These are phyloP conservation scores for Apeltes quadracus DNA, from an alignment of 2,113 vertebrate genomes.

Conservation along the genomic window DNA sequence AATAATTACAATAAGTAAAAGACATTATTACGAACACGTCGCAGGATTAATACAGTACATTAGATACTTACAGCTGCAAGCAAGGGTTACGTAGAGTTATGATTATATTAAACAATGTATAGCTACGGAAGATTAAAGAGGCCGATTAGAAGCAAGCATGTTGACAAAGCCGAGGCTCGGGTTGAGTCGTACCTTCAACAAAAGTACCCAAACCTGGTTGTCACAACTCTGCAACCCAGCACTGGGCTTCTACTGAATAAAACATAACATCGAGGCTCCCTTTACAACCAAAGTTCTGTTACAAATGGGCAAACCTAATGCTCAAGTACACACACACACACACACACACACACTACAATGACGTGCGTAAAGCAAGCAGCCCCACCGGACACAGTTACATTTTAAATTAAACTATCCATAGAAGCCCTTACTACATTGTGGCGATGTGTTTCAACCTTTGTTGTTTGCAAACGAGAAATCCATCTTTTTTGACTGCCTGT, in stretches of 20 bases:
- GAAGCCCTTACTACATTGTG: not conserved
- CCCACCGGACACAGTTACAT: not conserved
- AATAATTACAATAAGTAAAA: not conserved
- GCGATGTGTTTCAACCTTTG: not conserved
- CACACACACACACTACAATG: slow-evolving; percentile 14
- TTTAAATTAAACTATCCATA: not conserved
- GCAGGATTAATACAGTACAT: not conserved
- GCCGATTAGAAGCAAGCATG: not conserved
- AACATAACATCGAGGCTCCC: slow-evolving; percentile 52
- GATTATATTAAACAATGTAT: not conserved
- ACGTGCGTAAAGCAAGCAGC: not conserved
- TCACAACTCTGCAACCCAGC: slow-evolving; percentile 50
- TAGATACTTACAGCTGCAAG: not conserved
- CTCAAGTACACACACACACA: slow-evolving; percentile 16
- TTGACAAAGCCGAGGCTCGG: slow-evolving; percentile 24
- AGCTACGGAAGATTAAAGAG: not conserved
- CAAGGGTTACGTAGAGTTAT: not conserved
- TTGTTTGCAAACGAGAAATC: not conserved
- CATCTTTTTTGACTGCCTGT: not conserved
- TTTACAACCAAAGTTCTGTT: slow-evolving; percentile 47
- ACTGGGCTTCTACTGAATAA: slow-evolving; percentile 66
- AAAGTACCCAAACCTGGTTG: slow-evolving; percentile 29
- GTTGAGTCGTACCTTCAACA: slow-evolving; percentile 45
- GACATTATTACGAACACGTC: not conserved
- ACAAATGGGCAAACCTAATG: slow-evolving; percentile 24